A percentile compares a stretch with the other conserved stretches of the same genome.
Conservation (phyloP, 2,797 vertebrate species). For the Phylloscopus collybita region DNA sequence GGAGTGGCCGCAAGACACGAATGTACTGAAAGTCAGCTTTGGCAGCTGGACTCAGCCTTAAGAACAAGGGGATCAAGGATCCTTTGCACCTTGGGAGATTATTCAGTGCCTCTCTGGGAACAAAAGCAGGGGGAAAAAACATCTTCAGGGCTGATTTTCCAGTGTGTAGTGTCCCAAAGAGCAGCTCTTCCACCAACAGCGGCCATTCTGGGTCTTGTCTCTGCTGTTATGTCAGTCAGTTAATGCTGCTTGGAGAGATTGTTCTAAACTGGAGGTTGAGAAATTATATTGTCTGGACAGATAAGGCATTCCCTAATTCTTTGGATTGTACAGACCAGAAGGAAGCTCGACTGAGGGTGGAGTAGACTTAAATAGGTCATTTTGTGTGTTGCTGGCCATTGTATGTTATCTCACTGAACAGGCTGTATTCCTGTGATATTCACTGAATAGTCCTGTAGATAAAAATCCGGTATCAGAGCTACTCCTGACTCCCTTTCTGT, state of each 20-base stretch:
- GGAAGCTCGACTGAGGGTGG: constrained; percentile 32
- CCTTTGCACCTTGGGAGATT: neutral
- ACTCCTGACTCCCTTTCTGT: constrained; percentile 40
- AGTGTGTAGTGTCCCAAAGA: neutral
- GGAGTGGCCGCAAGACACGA: neutral
- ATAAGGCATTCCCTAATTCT: neutral
- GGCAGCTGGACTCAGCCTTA: neutral
- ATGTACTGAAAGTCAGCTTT: neutral
- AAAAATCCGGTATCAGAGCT: neutral
- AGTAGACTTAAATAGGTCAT: constrained; percentile 27
- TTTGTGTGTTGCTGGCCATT: constrained; percentile 5
- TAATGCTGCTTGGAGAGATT: neutral
- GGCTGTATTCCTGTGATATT: neutral
- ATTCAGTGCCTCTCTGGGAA: neutral
- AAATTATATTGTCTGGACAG: neutral
- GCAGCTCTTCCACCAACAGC: neutral
- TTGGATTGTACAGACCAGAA: neutral
- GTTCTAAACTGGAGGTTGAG: neutral
- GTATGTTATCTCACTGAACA: constrained; percentile 56
- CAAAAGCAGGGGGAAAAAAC: neutral
- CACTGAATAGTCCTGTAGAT: constrained; percentile 46
- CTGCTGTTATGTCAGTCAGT: neutral
- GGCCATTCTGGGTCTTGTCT: neutral
- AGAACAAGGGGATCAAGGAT: neutral
- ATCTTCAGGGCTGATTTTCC: neutral